Evolutionary conservation across 1,140 invertebrate species (phyloP).

Genomic region (Diabrotica virgifera): DNA sequence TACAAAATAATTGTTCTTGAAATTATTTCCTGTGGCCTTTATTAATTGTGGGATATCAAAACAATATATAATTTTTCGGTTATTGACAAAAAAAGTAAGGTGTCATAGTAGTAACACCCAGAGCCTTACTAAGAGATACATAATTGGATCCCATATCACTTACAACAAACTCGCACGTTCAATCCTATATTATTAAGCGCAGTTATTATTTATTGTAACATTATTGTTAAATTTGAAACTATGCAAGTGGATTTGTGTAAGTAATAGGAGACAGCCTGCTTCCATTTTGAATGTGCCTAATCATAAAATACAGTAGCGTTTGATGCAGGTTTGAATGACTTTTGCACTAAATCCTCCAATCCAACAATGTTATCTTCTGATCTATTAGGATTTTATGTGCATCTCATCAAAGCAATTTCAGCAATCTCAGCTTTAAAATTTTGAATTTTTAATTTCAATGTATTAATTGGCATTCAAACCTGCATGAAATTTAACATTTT

Average conservation of each 20-base stretch:
- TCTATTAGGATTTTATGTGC: slow-evolving; percentile 25
- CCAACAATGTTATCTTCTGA: slow-evolving; percentile 31
- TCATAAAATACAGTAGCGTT: slow-evolving; percentile 24
- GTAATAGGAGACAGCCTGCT: slow-evolving; percentile 34
- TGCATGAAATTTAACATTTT: background rate
- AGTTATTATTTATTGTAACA: slow-evolving; percentile 27
- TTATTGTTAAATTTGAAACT: slow-evolving; percentile 26
- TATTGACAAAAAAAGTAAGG: slow-evolving; percentile 30
- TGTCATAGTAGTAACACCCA: slow-evolving; percentile 21
- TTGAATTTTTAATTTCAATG: too few relatives aligned
- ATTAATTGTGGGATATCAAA: slow-evolving; percentile 34
- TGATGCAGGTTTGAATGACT: slow-evolving; percentile 21
- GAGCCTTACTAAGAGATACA: too few relatives aligned
- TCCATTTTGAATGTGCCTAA: slow-evolving; percentile 29
- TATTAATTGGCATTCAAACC: slow-evolving; percentile 4
- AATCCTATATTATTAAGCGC: slow-evolving; percentile 30
- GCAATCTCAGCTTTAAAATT: too few relatives aligned
- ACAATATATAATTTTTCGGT: slow-evolving; percentile 31
- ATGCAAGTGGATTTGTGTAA: slow-evolving; percentile 26
- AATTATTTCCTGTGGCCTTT: slow-evolving; percentile 32
- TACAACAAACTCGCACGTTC: slow-evolving; percentile 17
- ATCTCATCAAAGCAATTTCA: slow-evolving; percentile 28
- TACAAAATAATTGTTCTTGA: slow-evolving; percentile 25
- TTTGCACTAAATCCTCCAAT: slow-evolving; percentile 31
- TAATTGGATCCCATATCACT: too few relatives aligned